These are phyloP conservation scores for Phyllopteryx taeniolatus DNA, from an alignment of 2,113 vertebrate genomes.

Conservation along the genomic window DNA sequence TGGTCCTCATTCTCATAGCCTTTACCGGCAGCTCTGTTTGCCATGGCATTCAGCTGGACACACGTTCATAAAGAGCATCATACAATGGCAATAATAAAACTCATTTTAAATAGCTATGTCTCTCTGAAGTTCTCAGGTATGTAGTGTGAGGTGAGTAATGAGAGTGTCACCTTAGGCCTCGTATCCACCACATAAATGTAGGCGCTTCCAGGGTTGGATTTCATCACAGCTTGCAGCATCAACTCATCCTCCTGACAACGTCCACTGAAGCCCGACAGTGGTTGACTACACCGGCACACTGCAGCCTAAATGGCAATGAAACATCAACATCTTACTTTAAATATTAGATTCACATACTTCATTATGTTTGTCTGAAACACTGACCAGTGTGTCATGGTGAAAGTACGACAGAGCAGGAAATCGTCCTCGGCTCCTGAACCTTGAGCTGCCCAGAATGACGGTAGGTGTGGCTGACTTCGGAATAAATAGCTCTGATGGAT, in stretches of 20 bases:
- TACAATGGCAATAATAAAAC: not conserved
- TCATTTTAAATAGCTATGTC: not conserved
- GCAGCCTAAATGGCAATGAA: slow-evolving; percentile 73
- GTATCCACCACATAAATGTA: slow-evolving; percentile 96
- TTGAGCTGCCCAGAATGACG: slow-evolving; percentile 88
- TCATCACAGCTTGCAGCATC: slow-evolving; percentile 92
- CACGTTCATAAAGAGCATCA: slow-evolving; percentile 22
- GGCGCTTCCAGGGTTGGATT: slow-evolving; percentile 90
- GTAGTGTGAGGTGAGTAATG: not conserved
- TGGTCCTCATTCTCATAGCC: slow-evolving; percentile 97
- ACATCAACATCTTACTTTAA: not conserved
- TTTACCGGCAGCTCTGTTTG: slow-evolving; percentile 93
- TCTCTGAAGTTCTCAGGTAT: not conserved
- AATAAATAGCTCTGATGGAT: slow-evolving; percentile 87
- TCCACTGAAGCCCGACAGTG: slow-evolving; percentile 92
- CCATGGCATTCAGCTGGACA: slow-evolving; percentile 92
- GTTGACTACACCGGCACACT: slow-evolving; percentile 94
- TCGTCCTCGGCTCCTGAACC: slow-evolving; percentile 90
- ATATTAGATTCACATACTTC: not conserved
- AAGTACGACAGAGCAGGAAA: slow-evolving; percentile 93
- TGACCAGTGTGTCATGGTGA: slow-evolving; percentile 85
- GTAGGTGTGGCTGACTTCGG: slow-evolving; percentile 84
- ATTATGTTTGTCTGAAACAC: slow-evolving; percentile 30
- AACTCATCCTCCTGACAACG: slow-evolving; percentile 93
- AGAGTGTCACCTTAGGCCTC: slow-evolving; percentile 82